Conservation (phyloP, 2,797 vertebrate genomes). For the Sebastiscus albofasciatus region DNA sequence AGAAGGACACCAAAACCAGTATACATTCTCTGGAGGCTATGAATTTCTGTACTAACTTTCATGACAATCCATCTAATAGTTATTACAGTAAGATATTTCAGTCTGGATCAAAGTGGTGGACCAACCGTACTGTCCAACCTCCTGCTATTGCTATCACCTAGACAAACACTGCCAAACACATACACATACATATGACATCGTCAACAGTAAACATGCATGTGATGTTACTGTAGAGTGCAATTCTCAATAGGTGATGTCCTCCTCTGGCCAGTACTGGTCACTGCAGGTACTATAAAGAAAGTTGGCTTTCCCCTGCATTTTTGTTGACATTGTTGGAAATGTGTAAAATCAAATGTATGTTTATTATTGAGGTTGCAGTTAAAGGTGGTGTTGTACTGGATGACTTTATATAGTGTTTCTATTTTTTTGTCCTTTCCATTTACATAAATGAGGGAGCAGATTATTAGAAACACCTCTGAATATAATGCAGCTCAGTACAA, state of each 20-base stretch:
- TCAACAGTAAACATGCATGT: background rate
- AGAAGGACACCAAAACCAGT: too few species aligned
- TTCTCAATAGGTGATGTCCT: conserved; percentile 12
- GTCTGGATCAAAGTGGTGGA: too few species aligned
- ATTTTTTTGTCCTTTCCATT: background rate
- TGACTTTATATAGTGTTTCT: background rate
- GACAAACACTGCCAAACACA: background rate
- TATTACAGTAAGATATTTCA: too few species aligned
- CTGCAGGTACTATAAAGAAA: background rate
- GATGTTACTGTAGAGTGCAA: background rate
- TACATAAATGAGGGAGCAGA: background rate
- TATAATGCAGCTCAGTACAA: background rate
- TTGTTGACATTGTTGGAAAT: background rate
- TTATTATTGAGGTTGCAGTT: background rate
- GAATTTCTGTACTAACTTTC: too few species aligned
- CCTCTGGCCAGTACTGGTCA: conserved; percentile 21
- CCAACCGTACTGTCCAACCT: rapidly evolving
- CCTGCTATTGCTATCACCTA: too few species aligned
- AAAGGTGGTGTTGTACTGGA: background rate
- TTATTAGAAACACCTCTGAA: background rate
- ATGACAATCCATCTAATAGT: too few species aligned
- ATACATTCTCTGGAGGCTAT: too few species aligned
- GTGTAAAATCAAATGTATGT: background rate
- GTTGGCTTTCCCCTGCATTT: background rate
- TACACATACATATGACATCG: background rate